phyloP scores from a whole-genome alignment of 2,797 vertebrate species.

The Spondyliosoma cantharus region DNA sequence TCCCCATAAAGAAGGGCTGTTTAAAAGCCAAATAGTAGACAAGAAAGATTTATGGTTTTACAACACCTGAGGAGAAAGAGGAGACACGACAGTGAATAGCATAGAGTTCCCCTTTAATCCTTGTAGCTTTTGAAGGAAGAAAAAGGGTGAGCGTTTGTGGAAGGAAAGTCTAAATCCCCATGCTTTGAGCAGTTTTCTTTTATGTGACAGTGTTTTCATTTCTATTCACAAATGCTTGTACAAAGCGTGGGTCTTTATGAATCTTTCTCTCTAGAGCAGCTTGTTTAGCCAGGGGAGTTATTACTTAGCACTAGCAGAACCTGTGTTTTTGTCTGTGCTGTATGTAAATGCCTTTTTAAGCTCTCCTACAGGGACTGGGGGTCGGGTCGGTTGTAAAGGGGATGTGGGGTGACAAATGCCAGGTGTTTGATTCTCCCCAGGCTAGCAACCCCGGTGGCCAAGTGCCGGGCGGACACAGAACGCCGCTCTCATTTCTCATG shows the following conservation, averaged over 20 bases:
- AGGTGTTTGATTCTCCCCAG: constrained; percentile 79
- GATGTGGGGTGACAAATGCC: constrained; percentile 80
- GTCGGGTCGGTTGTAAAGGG: constrained; percentile 59
- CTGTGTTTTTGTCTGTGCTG: constrained; percentile 56
- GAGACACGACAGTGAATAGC: constrained; percentile 78
- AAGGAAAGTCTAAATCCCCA: constrained; percentile 69
- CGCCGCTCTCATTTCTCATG: constrained; percentile 61
- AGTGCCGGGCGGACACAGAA: constrained; percentile 35
- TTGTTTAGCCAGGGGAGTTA: constrained; percentile 54
- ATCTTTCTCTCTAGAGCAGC: constrained; percentile 39
- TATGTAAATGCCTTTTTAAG: constrained; percentile 54
- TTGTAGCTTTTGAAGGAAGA: constrained; percentile 69
- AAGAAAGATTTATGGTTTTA: constrained; percentile 87
- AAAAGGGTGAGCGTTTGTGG: constrained; percentile 74
- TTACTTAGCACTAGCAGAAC: constrained; percentile 45
- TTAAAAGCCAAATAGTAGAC: constrained; percentile 77
- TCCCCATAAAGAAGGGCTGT: constrained; percentile 65
- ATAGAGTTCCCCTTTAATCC: constrained; percentile 82
- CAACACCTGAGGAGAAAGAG: constrained; percentile 81
- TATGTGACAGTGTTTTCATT: constrained; percentile 61
- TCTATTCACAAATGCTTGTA: constrained; percentile 43
- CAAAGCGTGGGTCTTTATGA: constrained; percentile 50
- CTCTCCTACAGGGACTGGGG: constrained; percentile 40
- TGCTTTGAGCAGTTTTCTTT: constrained; percentile 55
- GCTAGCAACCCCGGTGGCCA: constrained; percentile 71